Conservation (phyloP, 2,797 vertebrate species). For the Echeneis naucrates region DNA sequence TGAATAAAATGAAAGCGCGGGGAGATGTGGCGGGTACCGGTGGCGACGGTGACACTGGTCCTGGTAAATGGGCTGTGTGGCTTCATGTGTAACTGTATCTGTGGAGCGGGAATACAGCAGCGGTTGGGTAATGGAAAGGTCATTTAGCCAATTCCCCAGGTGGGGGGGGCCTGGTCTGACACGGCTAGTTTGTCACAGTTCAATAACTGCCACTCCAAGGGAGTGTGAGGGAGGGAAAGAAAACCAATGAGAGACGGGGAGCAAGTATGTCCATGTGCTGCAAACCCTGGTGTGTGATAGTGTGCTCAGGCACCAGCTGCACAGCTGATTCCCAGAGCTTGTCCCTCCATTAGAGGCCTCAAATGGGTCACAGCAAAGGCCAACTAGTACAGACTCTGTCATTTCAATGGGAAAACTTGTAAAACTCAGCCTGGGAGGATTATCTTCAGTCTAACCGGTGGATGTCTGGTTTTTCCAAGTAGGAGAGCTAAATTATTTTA, state of each 20-base stretch:
- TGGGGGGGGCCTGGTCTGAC: slow-evolving; percentile 81
- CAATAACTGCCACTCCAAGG: slow-evolving; percentile 84
- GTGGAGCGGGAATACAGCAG: slow-evolving; percentile 78
- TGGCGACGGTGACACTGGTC: slow-evolving; percentile 67
- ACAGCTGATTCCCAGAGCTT: slow-evolving; percentile 80
- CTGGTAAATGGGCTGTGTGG: slow-evolving; percentile 72
- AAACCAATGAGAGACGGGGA: slow-evolving; percentile 55
- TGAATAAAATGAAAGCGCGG: slow-evolving; percentile 22
- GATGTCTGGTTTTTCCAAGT: slow-evolving; percentile 53
- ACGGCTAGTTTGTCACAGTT: slow-evolving; percentile 86
- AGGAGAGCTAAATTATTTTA: slow-evolving; percentile 43
- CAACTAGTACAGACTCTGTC: slow-evolving; percentile 49
- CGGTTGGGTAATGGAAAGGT: slow-evolving; percentile 86
- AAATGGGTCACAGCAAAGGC: slow-evolving; percentile 70
- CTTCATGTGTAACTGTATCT: slow-evolving; percentile 80
- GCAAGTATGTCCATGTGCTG: slow-evolving; percentile 45
- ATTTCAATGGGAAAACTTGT: slow-evolving; percentile 55
- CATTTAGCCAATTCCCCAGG: slow-evolving; percentile 82
- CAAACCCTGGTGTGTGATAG: slow-evolving; percentile 38
- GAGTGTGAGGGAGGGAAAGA: slow-evolving; percentile 68
- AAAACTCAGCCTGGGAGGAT: slow-evolving; percentile 49
- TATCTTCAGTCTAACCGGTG: slow-evolving; percentile 48
- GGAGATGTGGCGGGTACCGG: slow-evolving; percentile 57
- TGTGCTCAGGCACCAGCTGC: slow-evolving; percentile 55
- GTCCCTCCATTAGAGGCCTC: slow-evolving; percentile 78